Percentiles rank a stretch among this genome's conserved stretches.
These are phyloP conservation scores for Epizoanthus ramosus DNA, from an alignment of 92 coral and sea anemone genomes.

Conservation along the genomic window DNA sequence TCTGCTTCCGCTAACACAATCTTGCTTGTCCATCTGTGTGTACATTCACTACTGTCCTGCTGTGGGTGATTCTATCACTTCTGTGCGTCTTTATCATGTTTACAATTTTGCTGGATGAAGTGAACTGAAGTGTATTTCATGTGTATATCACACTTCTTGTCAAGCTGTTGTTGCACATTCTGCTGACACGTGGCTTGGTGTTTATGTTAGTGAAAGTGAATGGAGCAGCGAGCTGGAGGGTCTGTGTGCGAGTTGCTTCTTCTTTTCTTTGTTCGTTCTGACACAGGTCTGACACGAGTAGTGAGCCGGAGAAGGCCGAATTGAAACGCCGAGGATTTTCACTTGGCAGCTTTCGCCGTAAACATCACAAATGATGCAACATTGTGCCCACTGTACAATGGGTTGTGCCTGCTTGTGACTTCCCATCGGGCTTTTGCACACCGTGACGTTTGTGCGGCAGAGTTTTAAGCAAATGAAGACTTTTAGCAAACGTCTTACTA, in stretches of 20 bases:
- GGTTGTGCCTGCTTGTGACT: neutral
- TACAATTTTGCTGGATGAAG: no score
- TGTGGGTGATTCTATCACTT: no score
- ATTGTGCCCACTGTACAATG: constrained; percentile 6
- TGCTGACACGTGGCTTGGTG: no score
- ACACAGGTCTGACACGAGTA: constrained; percentile 37
- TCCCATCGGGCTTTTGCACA: neutral
- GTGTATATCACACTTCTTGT: no score
- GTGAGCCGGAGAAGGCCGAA: constrained; percentile 27
- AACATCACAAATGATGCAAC: constrained; percentile 27
- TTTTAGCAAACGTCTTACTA: neutral
- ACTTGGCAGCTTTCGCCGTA: constrained; percentile 44
- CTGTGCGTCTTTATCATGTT: no score
- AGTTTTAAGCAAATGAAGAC: neutral
- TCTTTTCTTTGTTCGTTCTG: constrained; percentile 1
- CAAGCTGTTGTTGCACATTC: no score
- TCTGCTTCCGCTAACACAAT: no score
- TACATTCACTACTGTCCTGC: no score
- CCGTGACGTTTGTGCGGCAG: neutral
- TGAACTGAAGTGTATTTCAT: no score
- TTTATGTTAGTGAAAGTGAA: no score
- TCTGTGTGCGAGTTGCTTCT: neutral
- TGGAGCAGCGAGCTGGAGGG: no score
- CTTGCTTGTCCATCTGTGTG: no score
- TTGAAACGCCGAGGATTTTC: constrained; percentile 21